A percentile compares a stretch with the other conserved stretches of the same genome.
These are phyloP conservation scores for Xylota sylvarum DNA, from an alignment of 2,888 invertebrate species.

Conservation along the genomic window DNA sequence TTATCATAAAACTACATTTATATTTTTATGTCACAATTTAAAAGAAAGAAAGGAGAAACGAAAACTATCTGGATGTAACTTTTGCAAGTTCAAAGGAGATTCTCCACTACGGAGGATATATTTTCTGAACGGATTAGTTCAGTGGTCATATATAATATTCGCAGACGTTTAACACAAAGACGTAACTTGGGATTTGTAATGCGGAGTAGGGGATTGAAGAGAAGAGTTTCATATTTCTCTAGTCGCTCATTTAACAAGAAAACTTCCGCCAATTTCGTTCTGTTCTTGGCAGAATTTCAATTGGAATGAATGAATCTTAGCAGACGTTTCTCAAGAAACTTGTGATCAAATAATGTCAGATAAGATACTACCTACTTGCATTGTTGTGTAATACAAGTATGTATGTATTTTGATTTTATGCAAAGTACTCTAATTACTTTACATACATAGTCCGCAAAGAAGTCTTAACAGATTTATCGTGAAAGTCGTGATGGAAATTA, in stretches of 20 bases:
- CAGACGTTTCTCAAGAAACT: slow-evolving; percentile 43
- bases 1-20: slow-evolving; percentile 67
- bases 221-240: slow-evolving; percentile 59
- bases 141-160: slow-evolving; percentile 60
- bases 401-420: neutral
- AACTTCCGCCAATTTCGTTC: slow-evolving; percentile 66
- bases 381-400: neutral
- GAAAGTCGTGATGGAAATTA: too few species aligned
- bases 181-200: slow-evolving; percentile 43
- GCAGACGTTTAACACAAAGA: slow-evolving; percentile 55
- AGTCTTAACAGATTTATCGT: too few species aligned
- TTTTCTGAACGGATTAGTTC: slow-evolving; percentile 64
- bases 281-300: slow-evolving; percentile 68
- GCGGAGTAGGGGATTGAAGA: too few species aligned
- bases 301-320: slow-evolving; percentile 44
- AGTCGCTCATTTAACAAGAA: slow-evolving; percentile 58
- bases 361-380: neutral
- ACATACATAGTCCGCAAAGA: too few species aligned
- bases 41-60: neutral
- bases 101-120: slow-evolving; percentile 46
- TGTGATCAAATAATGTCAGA: slow-evolving; percentile 14
- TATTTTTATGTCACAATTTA: slow-evolving; percentile 55
- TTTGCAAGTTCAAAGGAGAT: slow-evolving; percentile 62
- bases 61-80: slow-evolving; percentile 45
- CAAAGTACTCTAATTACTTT: neutral